phyloP scores from a whole-genome alignment of 2,113 vertebrate species.

The Psittacus erithacus region DNA sequence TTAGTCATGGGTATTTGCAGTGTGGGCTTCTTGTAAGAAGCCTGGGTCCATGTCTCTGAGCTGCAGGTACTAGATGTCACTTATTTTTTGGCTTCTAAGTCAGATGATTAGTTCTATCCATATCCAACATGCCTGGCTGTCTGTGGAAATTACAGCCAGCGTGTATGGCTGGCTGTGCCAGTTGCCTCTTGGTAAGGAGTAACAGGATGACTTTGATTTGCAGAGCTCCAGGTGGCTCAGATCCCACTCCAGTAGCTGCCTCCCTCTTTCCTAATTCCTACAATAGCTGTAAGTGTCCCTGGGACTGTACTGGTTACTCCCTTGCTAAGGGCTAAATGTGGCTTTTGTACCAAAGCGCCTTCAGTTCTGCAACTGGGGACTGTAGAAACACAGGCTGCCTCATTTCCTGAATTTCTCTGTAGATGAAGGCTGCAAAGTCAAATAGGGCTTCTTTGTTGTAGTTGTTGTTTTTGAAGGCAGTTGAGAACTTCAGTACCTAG shows the following conservation, averaged over 20 bases:
- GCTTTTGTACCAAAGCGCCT: neutral
- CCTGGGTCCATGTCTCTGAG: neutral
- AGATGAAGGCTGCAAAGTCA: neutral
- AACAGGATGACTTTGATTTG: neutral
- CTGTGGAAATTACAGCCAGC: neutral
- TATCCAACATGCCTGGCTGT: neutral
- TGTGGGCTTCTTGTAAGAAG: neutral
- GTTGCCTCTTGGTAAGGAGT: neutral
- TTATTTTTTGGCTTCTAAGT: neutral
- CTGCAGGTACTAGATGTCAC: neutral
- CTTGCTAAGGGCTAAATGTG: neutral
- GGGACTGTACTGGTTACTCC: neutral
- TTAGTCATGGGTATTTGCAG: neutral
- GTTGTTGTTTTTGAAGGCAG: neutral
- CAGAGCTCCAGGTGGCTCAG: neutral
- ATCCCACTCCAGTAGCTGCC: neutral
- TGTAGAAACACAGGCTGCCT: neutral
- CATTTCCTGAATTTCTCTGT: neutral
- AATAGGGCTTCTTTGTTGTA: neutral
- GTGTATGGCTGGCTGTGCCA: neutral
- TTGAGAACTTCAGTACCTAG: neutral
- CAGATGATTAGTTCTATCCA: neutral
- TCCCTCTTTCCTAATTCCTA: neutral
- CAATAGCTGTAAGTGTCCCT: neutral
- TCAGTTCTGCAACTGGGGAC: neutral